A percentile compares a stretch with the other conserved stretches of the same genome.
phyloP scores from a whole-genome alignment of 1,140 invertebrate species.

The Drosophila equinoxialis region DNA sequence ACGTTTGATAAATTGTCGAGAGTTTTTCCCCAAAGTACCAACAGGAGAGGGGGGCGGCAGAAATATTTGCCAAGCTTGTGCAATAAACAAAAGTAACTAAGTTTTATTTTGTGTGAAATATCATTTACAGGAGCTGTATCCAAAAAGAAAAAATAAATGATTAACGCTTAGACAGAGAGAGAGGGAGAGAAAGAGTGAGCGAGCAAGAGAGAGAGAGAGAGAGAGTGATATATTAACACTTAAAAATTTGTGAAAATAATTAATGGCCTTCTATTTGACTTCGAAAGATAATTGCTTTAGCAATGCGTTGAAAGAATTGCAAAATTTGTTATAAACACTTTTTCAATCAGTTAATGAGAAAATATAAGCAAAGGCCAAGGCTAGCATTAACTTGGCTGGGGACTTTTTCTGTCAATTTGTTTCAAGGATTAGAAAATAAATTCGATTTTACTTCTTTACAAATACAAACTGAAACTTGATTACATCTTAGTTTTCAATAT shows the following conservation, averaged over 20 bases:
- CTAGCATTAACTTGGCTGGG: too few species aligned
- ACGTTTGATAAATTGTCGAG: slow-evolving; percentile 68
- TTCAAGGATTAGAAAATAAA: too few species aligned
- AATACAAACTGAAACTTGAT: too few species aligned
- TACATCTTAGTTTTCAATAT: too few species aligned
- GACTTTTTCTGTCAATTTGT: too few species aligned
- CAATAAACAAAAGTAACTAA: slow-evolving; percentile 14
- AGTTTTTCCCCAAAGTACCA: slow-evolving; percentile 11
- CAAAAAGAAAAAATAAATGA: not conserved
- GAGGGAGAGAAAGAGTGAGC: not conserved
- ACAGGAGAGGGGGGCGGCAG: not conserved
- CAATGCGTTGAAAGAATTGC: not conserved
- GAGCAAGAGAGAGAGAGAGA: not conserved
- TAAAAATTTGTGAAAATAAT: slow-evolving; percentile 8
- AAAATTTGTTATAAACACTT: not conserved
- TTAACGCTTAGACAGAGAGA: not conserved
- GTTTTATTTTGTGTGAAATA: slow-evolving; percentile 12
- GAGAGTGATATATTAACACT: slow-evolving; percentile 13
- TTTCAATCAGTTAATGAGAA: not conserved
- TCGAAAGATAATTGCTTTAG: slow-evolving; percentile 25
- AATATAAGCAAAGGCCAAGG: too few species aligned
- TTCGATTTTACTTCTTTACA: too few species aligned
- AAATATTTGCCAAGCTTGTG: not conserved
- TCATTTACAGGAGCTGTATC: not conserved
- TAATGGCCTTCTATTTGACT: not conserved